A percentile compares a stretch with the other conserved stretches of the same genome.
Evolutionary conservation across 2,888 invertebrate species (phyloP).

Genomic region (Phyto melanocephala): DNA sequence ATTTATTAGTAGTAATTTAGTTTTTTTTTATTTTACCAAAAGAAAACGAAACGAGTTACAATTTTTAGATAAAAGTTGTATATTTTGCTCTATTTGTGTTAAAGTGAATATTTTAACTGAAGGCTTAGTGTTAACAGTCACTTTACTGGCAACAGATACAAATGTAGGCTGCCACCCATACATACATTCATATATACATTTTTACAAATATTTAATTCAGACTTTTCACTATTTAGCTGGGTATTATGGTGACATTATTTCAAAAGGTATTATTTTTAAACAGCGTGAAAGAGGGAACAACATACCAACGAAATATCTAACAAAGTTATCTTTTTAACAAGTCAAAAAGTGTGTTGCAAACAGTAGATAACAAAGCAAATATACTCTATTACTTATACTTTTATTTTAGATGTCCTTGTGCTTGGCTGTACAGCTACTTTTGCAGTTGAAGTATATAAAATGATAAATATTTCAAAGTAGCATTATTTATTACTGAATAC

Average conservation of each 20-base stretch:
- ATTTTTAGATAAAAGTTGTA: not conserved
- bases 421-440: no score
- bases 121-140: constrained; percentile 14
- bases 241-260: constrained; percentile 30
- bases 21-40: not conserved
- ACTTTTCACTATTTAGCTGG: not conserved
- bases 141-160: not conserved
- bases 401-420: no score
- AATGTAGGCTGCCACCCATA: not conserved
- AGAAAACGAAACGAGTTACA: not conserved
- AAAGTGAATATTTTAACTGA: constrained; percentile 17
- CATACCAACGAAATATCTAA: constrained; percentile 1
- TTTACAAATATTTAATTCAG: not conserved
- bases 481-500: no score
- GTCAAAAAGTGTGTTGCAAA: not conserved
- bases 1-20: not conserved
- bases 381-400: no score
- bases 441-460: no score
- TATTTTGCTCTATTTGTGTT: not conserved
- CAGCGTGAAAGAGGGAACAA: not conserved
- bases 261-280: not conserved
- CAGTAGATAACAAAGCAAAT: not conserved
- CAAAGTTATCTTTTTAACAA: constrained; percentile 1
- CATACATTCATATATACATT: not conserved
- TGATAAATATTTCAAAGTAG: no score